These are phyloP conservation scores for Eristalis arbustorum DNA, from an alignment of 2,888 invertebrate genomes.

Conservation along the genomic window DNA sequence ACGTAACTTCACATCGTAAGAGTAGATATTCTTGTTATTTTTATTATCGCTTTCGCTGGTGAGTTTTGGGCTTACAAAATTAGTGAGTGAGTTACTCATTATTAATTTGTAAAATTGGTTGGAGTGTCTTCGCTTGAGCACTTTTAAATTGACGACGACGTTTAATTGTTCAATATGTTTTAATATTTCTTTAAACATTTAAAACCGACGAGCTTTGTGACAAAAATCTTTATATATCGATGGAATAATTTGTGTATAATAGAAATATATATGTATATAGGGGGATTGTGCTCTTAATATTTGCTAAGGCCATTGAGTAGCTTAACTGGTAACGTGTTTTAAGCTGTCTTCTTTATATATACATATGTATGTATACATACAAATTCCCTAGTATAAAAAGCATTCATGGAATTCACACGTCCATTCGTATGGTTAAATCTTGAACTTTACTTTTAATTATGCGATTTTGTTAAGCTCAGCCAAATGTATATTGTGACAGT, in stretches of 20 bases:
- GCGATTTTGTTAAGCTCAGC: too few species aligned
- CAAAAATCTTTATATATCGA: not conserved
- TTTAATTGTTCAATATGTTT: not conserved
- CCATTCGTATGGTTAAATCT: too few species aligned
- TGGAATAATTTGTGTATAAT: not conserved
- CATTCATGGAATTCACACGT: too few species aligned
- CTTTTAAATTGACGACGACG: not conserved
- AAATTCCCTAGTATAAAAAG: too few species aligned
- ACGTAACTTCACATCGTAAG: conserved; percentile 20
- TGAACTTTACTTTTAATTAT: too few species aligned
- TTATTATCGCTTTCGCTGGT: conserved; percentile 65
- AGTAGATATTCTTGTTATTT: conserved; percentile 49
- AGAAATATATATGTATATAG: too few species aligned
- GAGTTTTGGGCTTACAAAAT: conserved; percentile 39
- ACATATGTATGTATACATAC: too few species aligned
- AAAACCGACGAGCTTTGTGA: not conserved
- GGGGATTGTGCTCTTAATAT: too few species aligned
- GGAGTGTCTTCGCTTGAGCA: conserved; percentile 27
- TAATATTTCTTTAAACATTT: not conserved
- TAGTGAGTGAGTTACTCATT: conserved; percentile 33
- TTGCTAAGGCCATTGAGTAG: too few species aligned
- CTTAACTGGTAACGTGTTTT: too few species aligned
- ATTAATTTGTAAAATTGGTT: not conserved
- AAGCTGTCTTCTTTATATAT: too few species aligned
- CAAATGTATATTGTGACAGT: too few species aligned